Percentiles rank a stretch among this genome's conserved stretches.
These are phyloP conservation scores for Genyomyrus donnyi DNA, from an alignment of 2,113 vertebrate species.

Conservation along the genomic window DNA sequence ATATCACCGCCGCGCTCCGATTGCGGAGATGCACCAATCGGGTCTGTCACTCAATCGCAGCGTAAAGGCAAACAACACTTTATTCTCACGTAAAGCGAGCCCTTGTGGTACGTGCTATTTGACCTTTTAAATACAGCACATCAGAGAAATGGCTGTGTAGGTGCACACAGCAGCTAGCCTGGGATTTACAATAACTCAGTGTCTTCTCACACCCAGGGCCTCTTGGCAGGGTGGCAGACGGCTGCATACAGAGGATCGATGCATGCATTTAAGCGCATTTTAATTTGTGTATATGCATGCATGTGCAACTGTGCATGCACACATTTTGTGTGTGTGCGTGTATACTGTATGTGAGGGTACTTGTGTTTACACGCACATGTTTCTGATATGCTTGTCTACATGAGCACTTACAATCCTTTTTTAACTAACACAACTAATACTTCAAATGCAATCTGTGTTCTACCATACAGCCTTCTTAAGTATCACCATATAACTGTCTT, in stretches of 20 bases:
- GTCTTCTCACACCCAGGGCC: background rate
- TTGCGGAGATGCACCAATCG: background rate
- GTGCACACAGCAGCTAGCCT: background rate
- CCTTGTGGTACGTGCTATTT: background rate
- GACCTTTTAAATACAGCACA: background rate
- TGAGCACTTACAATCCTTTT: background rate
- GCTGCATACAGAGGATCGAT: background rate
- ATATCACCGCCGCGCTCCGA: background rate
- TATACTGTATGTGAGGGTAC: too few species aligned
- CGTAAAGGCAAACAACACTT: background rate
- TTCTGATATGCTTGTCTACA: background rate
- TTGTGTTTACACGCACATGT: background rate
- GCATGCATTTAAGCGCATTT: background rate
- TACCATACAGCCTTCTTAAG: background rate
- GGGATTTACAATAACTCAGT: background rate
- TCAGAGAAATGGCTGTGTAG: background rate
- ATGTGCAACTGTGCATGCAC: background rate
- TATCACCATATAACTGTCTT: background rate
- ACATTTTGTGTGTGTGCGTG: background rate
- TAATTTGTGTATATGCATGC: background rate
- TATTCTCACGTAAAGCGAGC: background rate
- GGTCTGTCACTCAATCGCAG: background rate
- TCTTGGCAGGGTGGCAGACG: background rate
- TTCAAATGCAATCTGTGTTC: background rate
- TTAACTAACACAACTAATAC: background rate